A percentile compares a stretch with the other conserved stretches of the same genome.
Evolutionary conservation across 2,797 vertebrate species (phyloP).

Genomic region (Manis pentadactyla): DNA sequence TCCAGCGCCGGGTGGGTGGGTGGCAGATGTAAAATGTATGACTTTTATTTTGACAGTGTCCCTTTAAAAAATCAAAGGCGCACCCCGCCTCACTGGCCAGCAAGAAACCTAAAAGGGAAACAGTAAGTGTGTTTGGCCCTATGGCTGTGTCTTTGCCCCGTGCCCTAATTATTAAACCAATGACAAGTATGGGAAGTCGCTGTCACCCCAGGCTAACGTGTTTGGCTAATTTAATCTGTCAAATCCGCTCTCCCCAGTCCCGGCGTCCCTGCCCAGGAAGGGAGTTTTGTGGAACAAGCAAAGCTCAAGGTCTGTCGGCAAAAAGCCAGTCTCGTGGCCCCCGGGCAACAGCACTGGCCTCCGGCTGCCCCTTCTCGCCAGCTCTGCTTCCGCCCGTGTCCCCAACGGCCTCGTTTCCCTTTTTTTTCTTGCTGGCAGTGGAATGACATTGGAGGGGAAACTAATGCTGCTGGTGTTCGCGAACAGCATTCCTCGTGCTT

Average conservation of each 20-base stretch:
- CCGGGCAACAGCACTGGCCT: not conserved
- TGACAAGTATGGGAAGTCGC: constrained; percentile 53
- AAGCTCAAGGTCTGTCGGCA: constrained; percentile 48
- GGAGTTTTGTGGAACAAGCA: constrained; percentile 66
- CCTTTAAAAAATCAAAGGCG: constrained; percentile 86
- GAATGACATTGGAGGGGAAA: constrained; percentile 26
- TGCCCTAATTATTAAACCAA: constrained; percentile 36
- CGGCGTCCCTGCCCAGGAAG: constrained; percentile 52
- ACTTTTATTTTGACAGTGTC: constrained; percentile 88
- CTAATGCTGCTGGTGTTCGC: constrained; percentile 54
- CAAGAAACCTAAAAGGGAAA: constrained; percentile 87
- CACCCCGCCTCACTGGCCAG: constrained; percentile 86
- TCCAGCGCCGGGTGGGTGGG: not conserved
- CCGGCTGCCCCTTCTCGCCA: not conserved
- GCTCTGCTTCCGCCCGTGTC: constrained; percentile 58
- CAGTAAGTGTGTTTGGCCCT: constrained; percentile 85
- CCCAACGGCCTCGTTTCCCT: constrained; percentile 67
- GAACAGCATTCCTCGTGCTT: not conserved
- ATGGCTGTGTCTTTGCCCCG: constrained; percentile 48
- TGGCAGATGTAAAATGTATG: constrained; percentile 78
- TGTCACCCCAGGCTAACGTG: not conserved
- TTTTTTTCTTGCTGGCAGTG: constrained; percentile 83
- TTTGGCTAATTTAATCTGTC: constrained; percentile 61
- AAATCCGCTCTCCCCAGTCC: constrained; percentile 25
- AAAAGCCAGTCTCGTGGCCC: not conserved